phyloP scores from a whole-genome alignment of 2,888 invertebrate genomes.

The Cerastis leucographa region DNA sequence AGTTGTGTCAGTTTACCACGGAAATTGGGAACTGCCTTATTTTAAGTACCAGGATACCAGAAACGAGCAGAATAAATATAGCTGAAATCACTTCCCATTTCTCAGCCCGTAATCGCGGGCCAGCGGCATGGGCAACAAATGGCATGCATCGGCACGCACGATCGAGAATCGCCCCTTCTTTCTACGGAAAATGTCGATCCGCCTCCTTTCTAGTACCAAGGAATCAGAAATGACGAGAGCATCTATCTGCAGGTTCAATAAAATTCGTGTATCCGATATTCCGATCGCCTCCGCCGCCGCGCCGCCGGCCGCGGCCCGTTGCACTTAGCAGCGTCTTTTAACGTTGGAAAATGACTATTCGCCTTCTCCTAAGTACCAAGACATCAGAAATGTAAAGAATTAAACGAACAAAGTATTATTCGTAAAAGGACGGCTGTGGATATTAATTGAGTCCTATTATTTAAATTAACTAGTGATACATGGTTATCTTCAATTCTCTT shows the following conservation, averaged over 20 bases:
- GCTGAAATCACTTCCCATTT: not conserved
- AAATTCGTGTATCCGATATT: not conserved
- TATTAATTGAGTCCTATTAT: too few relatives aligned
- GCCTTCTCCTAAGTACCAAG: conserved; percentile 44
- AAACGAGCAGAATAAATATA: conserved; percentile 3
- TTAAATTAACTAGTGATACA: too few relatives aligned
- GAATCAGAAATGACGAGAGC: conserved; percentile 25
- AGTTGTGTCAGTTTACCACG: conserved; percentile 40
- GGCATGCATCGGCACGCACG: too few relatives aligned
- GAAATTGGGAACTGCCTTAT: conserved; percentile 42
- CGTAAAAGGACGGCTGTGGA: not conserved
- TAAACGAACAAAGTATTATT: not conserved
- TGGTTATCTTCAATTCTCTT: not conserved
- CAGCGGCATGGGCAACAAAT: not conserved
- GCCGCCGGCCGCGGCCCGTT: not conserved
- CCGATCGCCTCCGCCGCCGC: not conserved
- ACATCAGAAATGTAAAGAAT: conserved; percentile 8
- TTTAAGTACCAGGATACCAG: conserved; percentile 33
- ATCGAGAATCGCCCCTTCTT: conserved; percentile 5
- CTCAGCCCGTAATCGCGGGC: not conserved
- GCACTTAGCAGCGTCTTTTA: conserved; percentile 16
- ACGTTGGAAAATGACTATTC: conserved; percentile 19
- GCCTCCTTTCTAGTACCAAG: conserved; percentile 46
- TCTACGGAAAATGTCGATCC: conserved; percentile 58
- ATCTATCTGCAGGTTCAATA: not conserved